A percentile compares a stretch with the other conserved stretches of the same genome.
phyloP scores from a whole-genome alignment of 2,113 vertebrate species.

The Aphyosemion australe region DNA sequence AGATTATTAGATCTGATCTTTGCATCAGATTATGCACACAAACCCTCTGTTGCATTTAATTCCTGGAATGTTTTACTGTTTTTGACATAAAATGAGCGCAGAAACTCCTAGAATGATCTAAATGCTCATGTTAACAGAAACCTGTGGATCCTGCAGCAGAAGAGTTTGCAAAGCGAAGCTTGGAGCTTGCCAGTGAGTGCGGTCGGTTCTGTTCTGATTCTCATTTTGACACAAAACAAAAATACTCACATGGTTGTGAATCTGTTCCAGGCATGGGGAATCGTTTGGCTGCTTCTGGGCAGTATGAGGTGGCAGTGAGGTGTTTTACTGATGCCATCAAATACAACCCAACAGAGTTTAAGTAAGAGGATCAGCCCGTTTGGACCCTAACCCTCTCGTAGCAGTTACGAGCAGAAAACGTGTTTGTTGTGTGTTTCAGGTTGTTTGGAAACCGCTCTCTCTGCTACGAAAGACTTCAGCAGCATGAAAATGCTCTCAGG shows the following conservation, averaged over 20 bases:
- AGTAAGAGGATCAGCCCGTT: conserved; percentile 65
- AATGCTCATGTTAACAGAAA: conserved; percentile 31
- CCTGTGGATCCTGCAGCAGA: conserved; percentile 15
- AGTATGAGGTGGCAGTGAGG: conserved; percentile 71
- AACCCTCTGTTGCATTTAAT: neutral
- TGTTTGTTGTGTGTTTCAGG: conserved; percentile 56
- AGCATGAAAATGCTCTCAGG: conserved; percentile 75
- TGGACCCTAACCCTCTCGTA: too few species aligned
- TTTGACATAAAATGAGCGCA: neutral
- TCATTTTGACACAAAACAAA: too few species aligned
- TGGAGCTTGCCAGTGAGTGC: conserved; percentile 71
- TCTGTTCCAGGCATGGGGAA: conserved; percentile 76
- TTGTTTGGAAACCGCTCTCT: conserved; percentile 89
- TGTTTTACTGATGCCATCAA: conserved; percentile 84
- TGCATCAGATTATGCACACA: too few species aligned
- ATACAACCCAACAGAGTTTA: conserved; percentile 83
- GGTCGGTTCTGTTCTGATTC: too few species aligned
- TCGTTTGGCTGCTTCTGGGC: conserved; percentile 70
- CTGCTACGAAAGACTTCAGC: conserved; percentile 83
- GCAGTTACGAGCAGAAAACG: too few species aligned
- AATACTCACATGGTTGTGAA: neutral
- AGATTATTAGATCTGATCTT: too few species aligned
- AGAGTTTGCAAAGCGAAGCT: conserved; percentile 61
- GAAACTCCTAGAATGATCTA: neutral
- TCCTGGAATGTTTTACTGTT: neutral